Evolutionary conservation across 2,113 vertebrate genomes (phyloP), one percentile per base, ranked within the genome.

Genomic region (Pangasianodon hypophthalmus): DNA sequence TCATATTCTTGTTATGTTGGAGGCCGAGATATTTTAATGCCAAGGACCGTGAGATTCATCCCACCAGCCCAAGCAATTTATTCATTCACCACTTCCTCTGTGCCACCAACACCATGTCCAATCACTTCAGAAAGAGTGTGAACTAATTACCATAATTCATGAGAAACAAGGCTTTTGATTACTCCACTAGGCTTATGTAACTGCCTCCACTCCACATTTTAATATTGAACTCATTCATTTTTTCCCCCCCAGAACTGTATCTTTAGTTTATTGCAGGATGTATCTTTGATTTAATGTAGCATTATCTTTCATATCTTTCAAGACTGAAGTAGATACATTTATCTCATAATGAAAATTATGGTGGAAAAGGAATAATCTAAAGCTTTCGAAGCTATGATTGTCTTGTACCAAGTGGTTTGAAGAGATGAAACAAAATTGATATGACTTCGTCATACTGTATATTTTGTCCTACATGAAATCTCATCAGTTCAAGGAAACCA

Each of bases 71-170:
- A 86, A 50, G 46, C 62, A 56, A 37, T 67, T 86, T 46, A 69
- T 56, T 89, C 56, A 80, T 89, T 80, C 73, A 80, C 73, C 84
- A 89, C 71, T 52, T 85, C 37, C 37, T 48, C 83, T 54, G 56
- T 85, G 32, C 83, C 56, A 80, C 88, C 60, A 80, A 86, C 60
- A 85, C 67, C 73, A 58, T 48, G 67, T 48, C 83, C 71, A 71
- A 86, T 73, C 73, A 79, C 32, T 86, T 69, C n/a, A 80, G 58
- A 62, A 64, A 26, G 67, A 86, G 83, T 89, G 73, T 64, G 73
- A 89, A 89, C 84, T 86, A 62, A 86, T 81, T 86, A 84, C 58
- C 75, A 86, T 48, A 89, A 81, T 89, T 67, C 73, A 80, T 13
- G 21, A 86, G 54, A 89, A 86, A 79, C 84, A 86, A 86, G n/a